Conservation (phyloP, 2,888 invertebrate species). For the Oeneis ivallda region DNA sequence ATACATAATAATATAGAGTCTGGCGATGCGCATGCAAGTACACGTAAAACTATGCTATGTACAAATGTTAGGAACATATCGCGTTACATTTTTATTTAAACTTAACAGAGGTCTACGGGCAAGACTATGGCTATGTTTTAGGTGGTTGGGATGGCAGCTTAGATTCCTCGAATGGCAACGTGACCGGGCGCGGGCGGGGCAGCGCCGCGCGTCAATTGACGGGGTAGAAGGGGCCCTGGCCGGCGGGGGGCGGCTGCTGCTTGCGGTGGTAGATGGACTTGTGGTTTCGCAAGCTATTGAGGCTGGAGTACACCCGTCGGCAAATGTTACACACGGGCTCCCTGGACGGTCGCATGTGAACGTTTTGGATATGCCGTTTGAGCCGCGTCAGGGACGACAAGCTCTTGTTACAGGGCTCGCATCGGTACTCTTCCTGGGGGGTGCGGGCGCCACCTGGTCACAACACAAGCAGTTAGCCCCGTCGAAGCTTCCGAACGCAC, state of each 20-base stretch:
- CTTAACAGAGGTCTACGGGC: constrained; percentile 76
- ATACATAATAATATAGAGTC: constrained; percentile 60
- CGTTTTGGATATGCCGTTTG: constrained; percentile 95
- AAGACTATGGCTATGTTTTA: constrained; percentile 75
- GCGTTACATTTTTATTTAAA: constrained; percentile 67
- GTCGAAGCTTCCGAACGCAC: constrained; percentile 74
- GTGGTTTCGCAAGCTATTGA: constrained; percentile 94
- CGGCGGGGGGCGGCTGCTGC: constrained; percentile 84
- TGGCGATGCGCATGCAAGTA: constrained; percentile 77
- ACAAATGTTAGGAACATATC: constrained; percentile 81
- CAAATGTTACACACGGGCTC: constrained; percentile 96
- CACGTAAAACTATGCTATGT: constrained; percentile 77
- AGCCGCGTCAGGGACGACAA: constrained; percentile 92
- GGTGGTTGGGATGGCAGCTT: constrained; percentile 78
- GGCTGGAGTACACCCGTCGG: constrained; percentile 94
- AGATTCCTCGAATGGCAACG: constrained; percentile 70
- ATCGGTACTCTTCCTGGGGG: constrained; percentile 93
- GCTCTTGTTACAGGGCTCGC: constrained; percentile 95
- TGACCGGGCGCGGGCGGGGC: constrained; percentile 52
- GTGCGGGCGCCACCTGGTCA: constrained; percentile 87
- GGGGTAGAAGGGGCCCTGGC: constrained; percentile 71
- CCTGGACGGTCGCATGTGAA: constrained; percentile 94
- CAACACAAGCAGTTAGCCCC: constrained; percentile 81
- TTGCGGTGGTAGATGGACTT: constrained; percentile 96
- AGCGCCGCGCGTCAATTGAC: constrained; percentile 68